Evolutionary conservation across 1,140 invertebrate species (phyloP), one percentile per base, ranked within the genome.

Genomic region (fruit fly (Drosophila melanogaster)): DNA sequence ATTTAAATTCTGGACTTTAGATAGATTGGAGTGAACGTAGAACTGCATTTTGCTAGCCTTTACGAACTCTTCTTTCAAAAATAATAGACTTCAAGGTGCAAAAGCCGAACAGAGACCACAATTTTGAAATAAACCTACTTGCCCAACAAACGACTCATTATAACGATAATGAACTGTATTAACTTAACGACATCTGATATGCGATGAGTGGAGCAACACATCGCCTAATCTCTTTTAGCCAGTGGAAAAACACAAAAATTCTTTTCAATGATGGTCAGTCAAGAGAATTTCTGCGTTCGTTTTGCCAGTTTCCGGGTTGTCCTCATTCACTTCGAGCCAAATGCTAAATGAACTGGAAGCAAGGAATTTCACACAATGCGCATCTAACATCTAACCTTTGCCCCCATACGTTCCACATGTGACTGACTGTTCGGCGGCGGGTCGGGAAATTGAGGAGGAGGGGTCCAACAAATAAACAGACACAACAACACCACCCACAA

Each of bases 361-460:
- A 75, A 80, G 70, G 85, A 84, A 90, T 89, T 89, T 89, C 77
- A 89, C 85, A 89, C 77, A 90, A 77, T 84, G 73, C 71, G 77
- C 75, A 87, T 75, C 37, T n/a, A 58, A 35, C 75, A 87, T 75
- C 24, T 22, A 58, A 40, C 41, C 40, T 43, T 40, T 14, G 22
- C 41, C 12, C 37, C 37, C 43, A 4, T 3, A 8, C 60, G 30
- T 10, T 26, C 54, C 51, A 75, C 71, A 75, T 64, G 44, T 70
- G 64, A 57, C 59, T 67, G 59, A 43, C 59, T 65, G 37, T 33
- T 17, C 15, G 11, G 14, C 15, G 33, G 24, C 19, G 4, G 4
- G 26, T 19, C 22, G 17, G 14, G 24, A 40, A n/a, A 47, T 26
- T 17, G 8, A 2, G 37, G 37, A 46, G 40, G 43, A 41, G 51